Evolutionary conservation across 2,888 invertebrate genomes (phyloP).

Genomic region (Leptopilina drosophilae): DNA sequence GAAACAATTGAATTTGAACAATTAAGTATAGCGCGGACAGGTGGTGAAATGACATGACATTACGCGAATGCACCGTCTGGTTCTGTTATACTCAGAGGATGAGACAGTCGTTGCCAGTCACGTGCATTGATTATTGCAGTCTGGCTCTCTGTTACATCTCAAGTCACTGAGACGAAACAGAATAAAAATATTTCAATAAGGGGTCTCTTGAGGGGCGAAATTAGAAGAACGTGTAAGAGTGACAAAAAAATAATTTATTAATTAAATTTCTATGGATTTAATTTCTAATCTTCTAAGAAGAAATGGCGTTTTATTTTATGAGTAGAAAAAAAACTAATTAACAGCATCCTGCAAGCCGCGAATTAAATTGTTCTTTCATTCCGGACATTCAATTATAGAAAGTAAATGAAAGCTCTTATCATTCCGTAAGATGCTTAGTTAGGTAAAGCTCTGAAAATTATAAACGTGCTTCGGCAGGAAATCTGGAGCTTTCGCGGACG

Average conservation of each 20-base stretch:
- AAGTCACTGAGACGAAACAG: constrained; percentile 26
- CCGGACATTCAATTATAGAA: background rate
- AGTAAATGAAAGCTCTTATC: constrained; percentile 14
- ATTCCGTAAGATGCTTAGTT: constrained; percentile 58
- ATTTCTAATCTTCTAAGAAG: no score
- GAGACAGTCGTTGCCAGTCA: constrained; percentile 20
- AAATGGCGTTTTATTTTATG: no score
- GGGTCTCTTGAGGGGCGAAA: background rate
- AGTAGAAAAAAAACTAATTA: background rate
- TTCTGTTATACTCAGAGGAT: constrained; percentile 15
- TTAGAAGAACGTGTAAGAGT: background rate
- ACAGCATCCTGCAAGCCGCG: background rate
- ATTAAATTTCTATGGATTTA: no score
- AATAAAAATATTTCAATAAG: constrained; percentile 10
- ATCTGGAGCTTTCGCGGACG: constrained; percentile 63
- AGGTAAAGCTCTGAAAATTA: constrained; percentile 66
- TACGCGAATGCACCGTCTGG: constrained; percentile 30
- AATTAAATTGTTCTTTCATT: background rate
- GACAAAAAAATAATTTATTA: background rate
- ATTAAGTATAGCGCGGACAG: constrained; percentile 7
- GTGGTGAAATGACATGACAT: constrained; percentile 26
- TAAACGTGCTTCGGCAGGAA: constrained; percentile 68
- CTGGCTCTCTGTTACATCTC: constrained; percentile 15
- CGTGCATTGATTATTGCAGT: constrained; percentile 36
- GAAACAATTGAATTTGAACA: background rate